A percentile compares a stretch with the other conserved stretches of the same genome.
These are phyloP conservation scores for Apostichopus californicus DNA, from an alignment of 35 echinoderm and acorn worm genomes.

Conservation along the genomic window DNA sequence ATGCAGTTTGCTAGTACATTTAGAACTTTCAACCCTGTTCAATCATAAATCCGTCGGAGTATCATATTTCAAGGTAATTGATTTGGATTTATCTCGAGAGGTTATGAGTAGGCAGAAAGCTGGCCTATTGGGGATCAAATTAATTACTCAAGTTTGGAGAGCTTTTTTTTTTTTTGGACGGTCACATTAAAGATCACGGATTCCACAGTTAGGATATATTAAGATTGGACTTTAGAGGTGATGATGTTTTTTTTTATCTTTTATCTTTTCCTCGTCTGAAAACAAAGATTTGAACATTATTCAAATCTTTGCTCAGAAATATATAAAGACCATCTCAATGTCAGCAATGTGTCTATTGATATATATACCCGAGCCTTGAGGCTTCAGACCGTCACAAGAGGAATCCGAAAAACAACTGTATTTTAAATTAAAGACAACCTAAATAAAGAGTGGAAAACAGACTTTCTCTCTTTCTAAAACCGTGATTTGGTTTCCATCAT, in stretches of 20 bases:
- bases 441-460: slow-evolving; percentile 8
- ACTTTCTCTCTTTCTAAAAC: neutral
- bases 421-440: neutral
- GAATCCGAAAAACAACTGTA: slow-evolving; percentile 34
- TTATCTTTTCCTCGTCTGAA: too few relatives aligned
- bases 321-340: slow-evolving; percentile 19
- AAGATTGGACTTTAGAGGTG: neutral
- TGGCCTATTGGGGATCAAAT: neutral
- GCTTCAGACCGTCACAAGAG: neutral
- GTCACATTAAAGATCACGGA: neutral
- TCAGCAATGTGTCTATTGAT: neutral
- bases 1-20: neutral
- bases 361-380: neutral
- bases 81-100: neutral
- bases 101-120: neutral
- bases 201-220: neutral
- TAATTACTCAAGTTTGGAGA: neutral
- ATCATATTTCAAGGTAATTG: slow-evolving; percentile 5
- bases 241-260: too few relatives aligned
- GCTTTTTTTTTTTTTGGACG: neutral
- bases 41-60: neutral
- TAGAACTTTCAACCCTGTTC: neutral
- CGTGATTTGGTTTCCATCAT: neutral
- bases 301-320: neutral
- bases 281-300: neutral